These are phyloP conservation scores for Xanthorhoe spadicearia DNA, from an alignment of 2,888 invertebrate species.

Conservation along the genomic window DNA sequence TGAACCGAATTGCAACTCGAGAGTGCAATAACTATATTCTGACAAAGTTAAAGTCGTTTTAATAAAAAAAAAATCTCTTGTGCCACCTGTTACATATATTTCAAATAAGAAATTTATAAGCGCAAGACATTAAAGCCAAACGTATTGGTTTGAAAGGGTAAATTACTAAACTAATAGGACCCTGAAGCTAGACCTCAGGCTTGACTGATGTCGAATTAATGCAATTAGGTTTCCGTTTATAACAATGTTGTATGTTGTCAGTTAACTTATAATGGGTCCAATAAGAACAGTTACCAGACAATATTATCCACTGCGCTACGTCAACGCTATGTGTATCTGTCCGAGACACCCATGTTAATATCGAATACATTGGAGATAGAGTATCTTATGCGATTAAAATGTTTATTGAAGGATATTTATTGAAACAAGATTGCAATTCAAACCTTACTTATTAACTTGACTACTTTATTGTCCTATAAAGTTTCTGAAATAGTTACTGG, in stretches of 20 bases:
- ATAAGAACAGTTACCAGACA: slow-evolving; percentile 44
- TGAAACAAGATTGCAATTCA: slow-evolving; percentile 4
- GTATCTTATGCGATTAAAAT: slow-evolving; percentile 15
- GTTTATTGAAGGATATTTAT: slow-evolving; percentile 21
- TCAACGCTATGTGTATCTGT: slow-evolving; percentile 26
- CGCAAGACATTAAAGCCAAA: neutral
- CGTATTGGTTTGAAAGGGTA: slow-evolving; percentile 2
- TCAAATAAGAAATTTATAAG: no score
- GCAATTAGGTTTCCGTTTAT: slow-evolving; percentile 49
- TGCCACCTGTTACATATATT: no score
- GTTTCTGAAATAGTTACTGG: neutral
- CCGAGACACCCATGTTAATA: slow-evolving; percentile 17
- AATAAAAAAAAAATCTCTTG: no score
- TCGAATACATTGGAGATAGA: slow-evolving; percentile 20
- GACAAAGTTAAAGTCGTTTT: no score
- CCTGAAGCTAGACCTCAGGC: slow-evolving; percentile 27
- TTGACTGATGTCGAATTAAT: slow-evolving; percentile 48
- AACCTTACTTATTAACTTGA: slow-evolving; percentile 8
- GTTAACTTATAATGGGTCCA: slow-evolving; percentile 45
- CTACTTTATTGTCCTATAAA: neutral
- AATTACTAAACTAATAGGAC: slow-evolving; percentile 36
- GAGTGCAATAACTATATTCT: no score
- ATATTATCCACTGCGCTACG: slow-evolving; percentile 40
- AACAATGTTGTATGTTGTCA: slow-evolving; percentile 47
- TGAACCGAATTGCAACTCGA: no score